These are phyloP conservation scores for Hybognathus amarus DNA, from an alignment of 2,797 vertebrate genomes.

Conservation along the genomic window DNA sequence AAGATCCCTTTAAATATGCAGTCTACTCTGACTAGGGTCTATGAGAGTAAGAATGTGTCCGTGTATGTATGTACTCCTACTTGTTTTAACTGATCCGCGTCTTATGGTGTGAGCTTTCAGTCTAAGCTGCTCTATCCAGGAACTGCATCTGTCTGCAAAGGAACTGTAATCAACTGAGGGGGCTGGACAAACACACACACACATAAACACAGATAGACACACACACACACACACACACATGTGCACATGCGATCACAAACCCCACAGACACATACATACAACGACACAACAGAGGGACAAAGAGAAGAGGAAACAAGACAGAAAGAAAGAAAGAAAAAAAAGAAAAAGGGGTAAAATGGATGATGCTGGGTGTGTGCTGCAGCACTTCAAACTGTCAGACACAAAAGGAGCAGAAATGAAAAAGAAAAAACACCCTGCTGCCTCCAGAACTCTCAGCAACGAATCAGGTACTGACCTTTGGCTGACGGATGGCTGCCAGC, in stretches of 20 bases:
- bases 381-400: conserved; percentile 77
- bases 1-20: not conserved
- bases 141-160: conserved; percentile 99
- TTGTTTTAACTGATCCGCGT: conserved; percentile 99
- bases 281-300: conserved; percentile 58
- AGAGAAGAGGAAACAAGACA: conserved; percentile 58
- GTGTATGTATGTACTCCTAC: conserved; percentile 89
- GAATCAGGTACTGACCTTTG: conserved; percentile 76
- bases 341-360: conserved; percentile 88
- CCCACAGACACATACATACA: conserved; percentile 16
- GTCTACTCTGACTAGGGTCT: conserved; percentile 19
- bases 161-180: conserved; percentile 99
- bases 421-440: conserved; percentile 68
- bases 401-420: conserved; percentile 81
- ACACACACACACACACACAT: conserved; percentile 57
- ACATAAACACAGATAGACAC: conserved; percentile 39
- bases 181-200: conserved; percentile 81
- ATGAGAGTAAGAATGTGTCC: conserved; percentile 58
- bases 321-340: conserved; percentile 64
- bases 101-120: conserved; percentile 99
- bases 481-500: conserved; percentile 72
- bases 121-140: conserved; percentile 99
- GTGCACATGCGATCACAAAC: conserved; percentile 36
- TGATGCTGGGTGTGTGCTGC: conserved; percentile 83
- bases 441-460: conserved; percentile 27